Conservation (phyloP, 2,113 vertebrate species). For the Oreotrochilus melanogaster region DNA sequence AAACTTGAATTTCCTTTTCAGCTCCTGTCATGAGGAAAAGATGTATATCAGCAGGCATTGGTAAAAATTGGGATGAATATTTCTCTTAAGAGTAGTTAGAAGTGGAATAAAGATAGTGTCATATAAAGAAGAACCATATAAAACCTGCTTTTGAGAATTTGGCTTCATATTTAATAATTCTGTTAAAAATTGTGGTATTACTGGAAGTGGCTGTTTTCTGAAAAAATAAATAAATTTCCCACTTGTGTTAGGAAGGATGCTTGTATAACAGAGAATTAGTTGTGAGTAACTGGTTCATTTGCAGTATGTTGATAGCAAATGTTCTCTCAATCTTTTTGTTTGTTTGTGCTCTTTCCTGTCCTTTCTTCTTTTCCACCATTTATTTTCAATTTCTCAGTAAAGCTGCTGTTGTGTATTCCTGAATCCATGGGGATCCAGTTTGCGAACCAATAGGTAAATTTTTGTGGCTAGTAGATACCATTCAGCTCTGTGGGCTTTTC, state of each 20-base stretch:
- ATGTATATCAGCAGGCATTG: background rate
- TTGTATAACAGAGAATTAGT: background rate
- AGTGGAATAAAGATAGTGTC: background rate
- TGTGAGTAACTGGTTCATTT: background rate
- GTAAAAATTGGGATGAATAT: background rate
- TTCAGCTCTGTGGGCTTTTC: background rate
- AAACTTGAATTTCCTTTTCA: background rate
- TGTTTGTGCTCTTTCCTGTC: background rate
- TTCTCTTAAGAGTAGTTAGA: slow-evolving; percentile 12
- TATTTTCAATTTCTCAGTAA: background rate
- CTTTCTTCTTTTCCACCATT: background rate
- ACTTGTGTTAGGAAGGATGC: background rate
- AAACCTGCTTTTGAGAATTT: slow-evolving; percentile 26
- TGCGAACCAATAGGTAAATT: background rate
- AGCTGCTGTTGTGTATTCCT: background rate
- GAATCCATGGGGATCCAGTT: background rate
- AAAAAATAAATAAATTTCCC: background rate
- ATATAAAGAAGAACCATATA: background rate
- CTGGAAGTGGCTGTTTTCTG: background rate
- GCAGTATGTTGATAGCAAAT: background rate
- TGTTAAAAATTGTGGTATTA: background rate
- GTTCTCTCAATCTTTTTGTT: background rate
- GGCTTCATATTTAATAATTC: slow-evolving; percentile 21
- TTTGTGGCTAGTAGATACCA: background rate
- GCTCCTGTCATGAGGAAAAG: background rate